Percentiles rank a stretch among this genome's conserved stretches.
phyloP scores from a whole-genome alignment of 1,140 invertebrate genomes.

The Agrypnia vestita region DNA sequence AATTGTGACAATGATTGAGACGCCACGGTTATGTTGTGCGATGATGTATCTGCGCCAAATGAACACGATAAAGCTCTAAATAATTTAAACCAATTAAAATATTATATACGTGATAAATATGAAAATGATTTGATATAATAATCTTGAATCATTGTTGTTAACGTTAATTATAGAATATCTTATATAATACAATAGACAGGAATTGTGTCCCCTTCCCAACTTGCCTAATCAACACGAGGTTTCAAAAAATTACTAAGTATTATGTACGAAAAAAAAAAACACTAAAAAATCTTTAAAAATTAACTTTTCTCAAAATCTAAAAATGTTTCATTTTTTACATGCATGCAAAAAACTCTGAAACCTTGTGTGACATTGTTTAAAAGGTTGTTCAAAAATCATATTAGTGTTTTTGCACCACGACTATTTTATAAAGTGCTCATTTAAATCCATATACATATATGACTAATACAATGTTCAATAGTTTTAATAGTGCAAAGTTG shows the following conservation, averaged over 20 bases:
- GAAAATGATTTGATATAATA: conserved; percentile 35
- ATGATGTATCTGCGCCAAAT: not conserved
- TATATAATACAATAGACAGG: conserved; percentile 40
- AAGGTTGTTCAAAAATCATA: not conserved
- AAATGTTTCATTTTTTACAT: not conserved
- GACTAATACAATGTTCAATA: too few relatives aligned
- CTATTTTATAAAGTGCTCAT: too few relatives aligned
- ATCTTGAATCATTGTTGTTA: conserved; percentile 26
- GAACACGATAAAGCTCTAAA: conserved; percentile 7
- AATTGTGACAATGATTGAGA: conserved; percentile 1
- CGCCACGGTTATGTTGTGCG: not conserved
- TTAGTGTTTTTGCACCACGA: too few relatives aligned
- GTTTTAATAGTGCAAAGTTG: too few relatives aligned
- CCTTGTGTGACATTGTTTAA: not conserved
- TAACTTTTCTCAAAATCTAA: not conserved
- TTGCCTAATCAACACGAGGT: not conserved
- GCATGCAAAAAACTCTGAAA: not conserved
- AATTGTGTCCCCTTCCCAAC: conserved; percentile 9
- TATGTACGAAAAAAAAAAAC: not conserved
- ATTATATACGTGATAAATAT: not conserved
- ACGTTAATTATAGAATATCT: conserved; percentile 27
- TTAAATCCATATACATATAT: too few relatives aligned
- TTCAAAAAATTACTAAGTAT: too few relatives aligned
- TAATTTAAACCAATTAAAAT: not conserved
- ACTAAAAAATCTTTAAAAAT: not conserved